These are phyloP conservation scores for Coremacera marginata DNA, from an alignment of 2,888 invertebrate genomes.

Conservation along the genomic window DNA sequence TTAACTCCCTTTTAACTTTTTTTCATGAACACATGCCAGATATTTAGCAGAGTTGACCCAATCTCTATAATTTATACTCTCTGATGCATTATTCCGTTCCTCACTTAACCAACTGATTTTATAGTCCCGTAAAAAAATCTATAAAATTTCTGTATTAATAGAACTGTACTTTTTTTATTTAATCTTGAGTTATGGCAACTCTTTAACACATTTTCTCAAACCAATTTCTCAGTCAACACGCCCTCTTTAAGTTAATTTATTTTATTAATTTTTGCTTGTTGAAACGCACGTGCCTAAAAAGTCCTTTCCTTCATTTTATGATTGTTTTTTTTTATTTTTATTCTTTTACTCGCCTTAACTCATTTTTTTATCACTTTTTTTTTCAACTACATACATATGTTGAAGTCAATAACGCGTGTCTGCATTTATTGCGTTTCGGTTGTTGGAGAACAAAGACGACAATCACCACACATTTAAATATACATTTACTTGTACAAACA, in stretches of 20 bases:
- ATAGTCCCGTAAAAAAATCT: too few species aligned
- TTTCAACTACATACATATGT: too few species aligned
- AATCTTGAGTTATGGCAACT: background rate
- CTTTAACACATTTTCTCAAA: background rate
- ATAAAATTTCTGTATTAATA: background rate
- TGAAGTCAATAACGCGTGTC: conserved; percentile 6
- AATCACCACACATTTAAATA: conserved; percentile 41
- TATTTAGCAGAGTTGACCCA: too few species aligned
- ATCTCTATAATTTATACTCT: too few species aligned
- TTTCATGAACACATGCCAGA: too few species aligned
- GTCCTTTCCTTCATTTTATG: background rate
- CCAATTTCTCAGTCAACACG: too few species aligned
- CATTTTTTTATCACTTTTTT: background rate
- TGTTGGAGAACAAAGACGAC: conserved; percentile 16
- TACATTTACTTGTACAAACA: conserved; percentile 23
- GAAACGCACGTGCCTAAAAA: conserved; percentile 16
- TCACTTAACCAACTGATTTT: too few species aligned
- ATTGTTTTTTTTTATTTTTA: background rate
- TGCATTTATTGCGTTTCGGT: conserved; percentile 9
- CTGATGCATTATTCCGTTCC: too few species aligned
- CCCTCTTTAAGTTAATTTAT: too few species aligned
- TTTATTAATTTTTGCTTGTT: too few species aligned
- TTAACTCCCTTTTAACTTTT: too few species aligned
- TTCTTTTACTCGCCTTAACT: background rate
- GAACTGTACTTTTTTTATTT: conserved; percentile 7